phyloP scores from a whole-genome alignment of 2,797 vertebrate genomes.

The Coluber constrictor region DNA sequence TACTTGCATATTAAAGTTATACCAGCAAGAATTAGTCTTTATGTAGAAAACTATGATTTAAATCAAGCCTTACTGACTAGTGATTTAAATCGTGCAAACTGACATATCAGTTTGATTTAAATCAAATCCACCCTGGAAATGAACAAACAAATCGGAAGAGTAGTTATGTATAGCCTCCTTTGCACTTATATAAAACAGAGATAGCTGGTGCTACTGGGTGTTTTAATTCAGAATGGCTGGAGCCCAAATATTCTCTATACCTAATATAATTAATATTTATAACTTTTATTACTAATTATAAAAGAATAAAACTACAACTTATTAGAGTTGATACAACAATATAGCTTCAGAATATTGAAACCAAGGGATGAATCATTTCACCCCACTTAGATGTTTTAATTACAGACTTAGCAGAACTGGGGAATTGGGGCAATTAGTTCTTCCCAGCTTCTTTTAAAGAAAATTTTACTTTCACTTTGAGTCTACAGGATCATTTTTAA shows the following conservation, averaged over 20 bases:
- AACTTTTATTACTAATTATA: not conserved
- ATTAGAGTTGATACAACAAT: not conserved
- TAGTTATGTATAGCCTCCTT: not conserved
- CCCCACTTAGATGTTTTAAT: not conserved
- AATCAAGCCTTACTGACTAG: too few relatives aligned
- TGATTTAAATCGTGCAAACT: too few relatives aligned
- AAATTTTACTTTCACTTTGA: not conserved
- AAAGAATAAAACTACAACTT: not conserved
- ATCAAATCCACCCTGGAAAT: not conserved
- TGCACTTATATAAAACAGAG: not conserved
- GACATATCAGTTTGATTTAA: too few relatives aligned
- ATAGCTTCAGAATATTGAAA: not conserved
- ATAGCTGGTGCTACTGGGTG: not conserved
- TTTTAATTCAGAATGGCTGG: not conserved
- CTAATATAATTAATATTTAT: not conserved
- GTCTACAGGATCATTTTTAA: not conserved
- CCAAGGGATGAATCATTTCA: not conserved
- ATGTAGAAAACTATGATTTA: too few relatives aligned
- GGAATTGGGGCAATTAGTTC: not conserved
- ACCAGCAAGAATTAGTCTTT: too few relatives aligned
- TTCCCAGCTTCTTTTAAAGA: not conserved
- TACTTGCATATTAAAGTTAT: too few relatives aligned
- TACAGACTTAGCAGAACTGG: not conserved
- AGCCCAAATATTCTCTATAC: not conserved
- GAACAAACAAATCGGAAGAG: not conserved